These are phyloP conservation scores for Gastracanthus pulcherrimus DNA, from an alignment of 2,888 invertebrate species.

Conservation along the genomic window DNA sequence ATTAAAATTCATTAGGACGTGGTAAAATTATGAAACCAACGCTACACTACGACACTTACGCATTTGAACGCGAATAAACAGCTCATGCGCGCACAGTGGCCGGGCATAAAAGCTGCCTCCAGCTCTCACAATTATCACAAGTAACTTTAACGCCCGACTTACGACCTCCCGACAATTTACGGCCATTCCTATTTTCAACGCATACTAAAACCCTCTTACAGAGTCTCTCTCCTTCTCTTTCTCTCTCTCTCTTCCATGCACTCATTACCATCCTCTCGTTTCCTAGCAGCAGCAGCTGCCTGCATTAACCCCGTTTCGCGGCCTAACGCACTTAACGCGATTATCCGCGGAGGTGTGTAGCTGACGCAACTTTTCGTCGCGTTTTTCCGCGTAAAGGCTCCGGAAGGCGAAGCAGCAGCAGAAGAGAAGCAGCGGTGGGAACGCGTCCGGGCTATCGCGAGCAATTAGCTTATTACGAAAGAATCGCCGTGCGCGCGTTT, in stretches of 20 bases:
- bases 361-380: constrained; percentile 15
- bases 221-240: too few relatives aligned
- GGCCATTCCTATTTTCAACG: constrained; percentile 23
- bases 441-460: not conserved
- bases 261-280: not conserved
- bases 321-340: constrained; percentile 25
- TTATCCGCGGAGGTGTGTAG: constrained; percentile 22
- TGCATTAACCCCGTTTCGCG: constrained; percentile 34
- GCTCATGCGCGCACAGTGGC: not conserved
- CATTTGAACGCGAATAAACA: not conserved
- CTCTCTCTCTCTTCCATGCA: not conserved
- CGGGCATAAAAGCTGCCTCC: not conserved
- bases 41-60: too few relatives aligned
- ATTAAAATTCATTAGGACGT: too few relatives aligned
- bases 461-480: constrained; percentile 31
- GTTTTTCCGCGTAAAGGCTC: not conserved
- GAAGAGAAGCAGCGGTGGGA: not conserved
- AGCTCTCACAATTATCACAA: constrained; percentile 32
- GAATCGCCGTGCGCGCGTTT: not conserved
- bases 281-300: not conserved
- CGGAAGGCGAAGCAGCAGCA: not conserved
- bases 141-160: constrained; percentile 36
- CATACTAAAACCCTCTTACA: constrained; percentile 22
- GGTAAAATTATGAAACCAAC: too few relatives aligned
- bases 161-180: constrained; percentile 11